These are phyloP conservation scores for Heliopora coerulea DNA, from an alignment of 92 coral and sea anemone species.

Conservation along the genomic window DNA sequence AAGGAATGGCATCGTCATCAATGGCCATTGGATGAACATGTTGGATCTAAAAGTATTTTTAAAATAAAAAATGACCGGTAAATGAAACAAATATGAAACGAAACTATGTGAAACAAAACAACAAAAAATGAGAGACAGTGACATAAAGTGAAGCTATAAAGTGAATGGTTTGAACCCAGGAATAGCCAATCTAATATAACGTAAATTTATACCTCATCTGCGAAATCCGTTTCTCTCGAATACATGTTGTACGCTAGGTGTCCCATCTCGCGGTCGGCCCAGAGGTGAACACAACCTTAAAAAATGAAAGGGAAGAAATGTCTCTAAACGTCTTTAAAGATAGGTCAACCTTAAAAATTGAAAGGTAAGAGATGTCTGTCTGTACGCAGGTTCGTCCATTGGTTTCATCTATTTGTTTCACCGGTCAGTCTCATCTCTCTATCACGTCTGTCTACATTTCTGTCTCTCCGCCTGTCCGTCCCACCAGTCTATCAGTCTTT, in stretches of 20 bases:
- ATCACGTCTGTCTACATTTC: background rate
- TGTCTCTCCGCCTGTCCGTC: background rate
- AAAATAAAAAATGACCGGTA: background rate
- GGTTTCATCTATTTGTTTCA: no score
- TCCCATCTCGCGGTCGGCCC: conserved; percentile 84
- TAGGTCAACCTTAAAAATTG: no score
- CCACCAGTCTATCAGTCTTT: conserved; percentile 2
- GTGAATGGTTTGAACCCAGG: no score
- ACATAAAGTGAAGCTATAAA: no score
- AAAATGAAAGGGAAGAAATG: no score
- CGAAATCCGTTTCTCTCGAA: conserved; percentile 81
- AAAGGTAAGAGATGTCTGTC: no score
- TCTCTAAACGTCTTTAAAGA: no score
- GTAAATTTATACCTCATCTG: conserved; percentile 63
- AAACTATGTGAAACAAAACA: no score
- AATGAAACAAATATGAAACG: background rate
- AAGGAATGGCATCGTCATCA: conserved; percentile 84
- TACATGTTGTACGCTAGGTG: conserved; percentile 70
- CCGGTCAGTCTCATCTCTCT: background rate
- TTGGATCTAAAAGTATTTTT: conserved; percentile 75
- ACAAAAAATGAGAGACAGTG: no score
- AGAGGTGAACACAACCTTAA: conserved; percentile 83
- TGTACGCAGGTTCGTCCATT: no score
- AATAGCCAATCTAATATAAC: background rate
- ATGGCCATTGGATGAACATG: conserved; percentile 80